Base-by-base conservation (phyloP, 2,113 vertebrate species). In the Trogon surrucura region DNA sequence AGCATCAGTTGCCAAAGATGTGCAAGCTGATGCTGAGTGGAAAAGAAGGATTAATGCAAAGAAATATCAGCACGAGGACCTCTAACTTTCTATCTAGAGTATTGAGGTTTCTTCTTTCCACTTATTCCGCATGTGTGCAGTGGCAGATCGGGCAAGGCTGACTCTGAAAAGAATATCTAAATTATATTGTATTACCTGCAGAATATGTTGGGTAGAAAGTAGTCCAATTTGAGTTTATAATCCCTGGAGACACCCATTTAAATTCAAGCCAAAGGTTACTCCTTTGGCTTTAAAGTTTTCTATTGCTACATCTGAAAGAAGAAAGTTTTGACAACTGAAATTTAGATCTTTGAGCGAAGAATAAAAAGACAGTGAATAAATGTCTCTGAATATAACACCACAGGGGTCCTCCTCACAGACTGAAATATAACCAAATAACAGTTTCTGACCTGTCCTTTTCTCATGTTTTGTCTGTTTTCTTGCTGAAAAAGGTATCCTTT, bases 261-360 rank as follows among this genome's bases (percentile, higher is more conserved):
- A 90, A 96, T 96, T 93, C 83, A 91, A 91, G 48, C 27, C 65
- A 92, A 93, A 86, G 53, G 80, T 93, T 95, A 78, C 78, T 93
- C 64, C 50, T 77, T 45, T 60, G 54, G 36, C 18, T 92, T 88
- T 86, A 70, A 93, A 86, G 8, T 73, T 74, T 91, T 91, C 73
- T 23, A 32, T 65, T 95, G 61, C 73, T 95, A 4, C 17, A 86
- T 47, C 47, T 81, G 53, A 95, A 95, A 95, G 44, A 44, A 92
- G 26, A 92, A 91, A 88, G 48, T 93, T 95, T 93, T 95, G 86
- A 95, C 80, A 92, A 96, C 77, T 61, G 53, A 87, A 89, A 95
- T 96, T 89, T 88, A 91, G 72, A 81, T 84, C 86, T 95, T 88
- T 64, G 41, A 91, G 57, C 47, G 91, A 81, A 91, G 56, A 94